phyloP scores from a whole-genome alignment of 2,113 vertebrate species.

The Barbus barbus region DNA sequence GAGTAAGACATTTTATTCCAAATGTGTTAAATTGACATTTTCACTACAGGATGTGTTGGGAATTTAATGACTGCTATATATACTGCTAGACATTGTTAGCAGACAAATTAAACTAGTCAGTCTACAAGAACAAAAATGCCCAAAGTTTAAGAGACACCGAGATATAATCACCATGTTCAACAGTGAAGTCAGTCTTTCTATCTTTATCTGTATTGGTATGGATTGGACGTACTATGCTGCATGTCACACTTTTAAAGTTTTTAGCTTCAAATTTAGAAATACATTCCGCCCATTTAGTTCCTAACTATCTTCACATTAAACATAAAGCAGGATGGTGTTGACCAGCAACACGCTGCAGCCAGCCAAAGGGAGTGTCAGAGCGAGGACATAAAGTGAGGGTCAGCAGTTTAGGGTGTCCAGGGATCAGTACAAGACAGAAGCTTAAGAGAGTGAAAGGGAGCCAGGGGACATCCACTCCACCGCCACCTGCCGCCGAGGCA shows the following conservation, averaged over 20 bases:
- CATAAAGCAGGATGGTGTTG: not conserved
- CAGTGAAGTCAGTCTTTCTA: not conserved
- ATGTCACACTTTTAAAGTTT: too few relatives aligned
- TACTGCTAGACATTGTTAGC: not conserved
- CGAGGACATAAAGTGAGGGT: not conserved
- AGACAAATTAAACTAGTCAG: not conserved
- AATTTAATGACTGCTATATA: not conserved
- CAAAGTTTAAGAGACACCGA: not conserved
- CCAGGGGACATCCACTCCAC: conserved; percentile 28
- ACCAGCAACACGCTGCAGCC: not conserved
- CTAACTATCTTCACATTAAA: not conserved
- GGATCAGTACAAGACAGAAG: conserved; percentile 22
- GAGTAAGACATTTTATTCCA: not conserved
- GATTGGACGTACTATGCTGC: too few relatives aligned
- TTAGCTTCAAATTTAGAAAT: not conserved
- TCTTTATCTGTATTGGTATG: not conserved
- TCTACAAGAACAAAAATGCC: not conserved
- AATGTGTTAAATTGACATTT: not conserved
- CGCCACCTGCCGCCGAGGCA: conserved; percentile 37
- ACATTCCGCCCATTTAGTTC: not conserved
- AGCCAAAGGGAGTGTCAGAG: not conserved
- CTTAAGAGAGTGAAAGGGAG: conserved; percentile 22
- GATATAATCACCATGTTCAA: not conserved
- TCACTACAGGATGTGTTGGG: not conserved
- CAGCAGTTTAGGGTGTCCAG: conserved; percentile 26